These are phyloP conservation scores for Noctua pronuba DNA, from an alignment of 2,888 invertebrate species.

Conservation along the genomic window DNA sequence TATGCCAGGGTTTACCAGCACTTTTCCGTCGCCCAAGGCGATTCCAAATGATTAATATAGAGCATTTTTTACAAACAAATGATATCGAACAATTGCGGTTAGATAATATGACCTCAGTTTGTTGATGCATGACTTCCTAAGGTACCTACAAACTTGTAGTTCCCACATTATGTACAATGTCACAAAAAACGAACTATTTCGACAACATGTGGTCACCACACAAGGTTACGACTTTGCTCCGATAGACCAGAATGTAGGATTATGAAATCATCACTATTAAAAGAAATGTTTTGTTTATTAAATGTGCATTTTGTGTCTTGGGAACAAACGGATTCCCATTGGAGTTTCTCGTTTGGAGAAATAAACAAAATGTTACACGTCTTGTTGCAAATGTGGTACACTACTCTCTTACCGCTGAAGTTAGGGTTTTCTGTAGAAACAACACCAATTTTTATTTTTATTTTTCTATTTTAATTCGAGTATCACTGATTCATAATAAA, in stretches of 20 bases:
- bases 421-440: background rate
- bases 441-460: too few species aligned
- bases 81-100: slow-evolving; percentile 60
- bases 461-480: too few species aligned
- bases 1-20: slow-evolving; percentile 51
- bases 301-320: slow-evolving; percentile 53
- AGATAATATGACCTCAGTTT: slow-evolving; percentile 62
- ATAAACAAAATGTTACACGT: background rate
- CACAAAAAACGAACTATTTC: slow-evolving; percentile 84
- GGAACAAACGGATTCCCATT: slow-evolving; percentile 24
- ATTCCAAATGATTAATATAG: slow-evolving; percentile 51
- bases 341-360: slow-evolving; percentile 6
- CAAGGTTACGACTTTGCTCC: slow-evolving; percentile 79
- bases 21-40: slow-evolving; percentile 59
- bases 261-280: slow-evolving; percentile 70
- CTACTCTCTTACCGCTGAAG: background rate
- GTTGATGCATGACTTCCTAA: slow-evolving; percentile 67
- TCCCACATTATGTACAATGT: slow-evolving; percentile 88
- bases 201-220: slow-evolving; percentile 87
- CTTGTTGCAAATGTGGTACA: background rate
- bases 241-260: slow-evolving; percentile 60
- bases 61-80: slow-evolving; percentile 59
- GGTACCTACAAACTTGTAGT: slow-evolving; percentile 72
- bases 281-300: slow-evolving; percentile 61
- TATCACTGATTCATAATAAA: too few species aligned